These are phyloP conservation scores for Crocodylus rhombifer DNA, from an alignment of 2,797 vertebrate species.

Conservation along the genomic window DNA sequence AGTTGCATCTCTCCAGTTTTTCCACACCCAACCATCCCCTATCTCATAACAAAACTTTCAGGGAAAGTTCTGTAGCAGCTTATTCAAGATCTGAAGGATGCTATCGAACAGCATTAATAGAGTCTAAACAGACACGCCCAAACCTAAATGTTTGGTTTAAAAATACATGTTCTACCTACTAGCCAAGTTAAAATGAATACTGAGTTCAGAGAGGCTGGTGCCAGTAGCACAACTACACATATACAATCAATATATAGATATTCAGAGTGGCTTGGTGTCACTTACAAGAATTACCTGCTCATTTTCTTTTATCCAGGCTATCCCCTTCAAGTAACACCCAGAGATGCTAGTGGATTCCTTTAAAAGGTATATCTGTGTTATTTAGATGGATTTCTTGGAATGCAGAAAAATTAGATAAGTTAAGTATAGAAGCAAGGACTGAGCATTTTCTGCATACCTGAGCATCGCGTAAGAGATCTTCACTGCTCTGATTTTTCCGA, in stretches of 20 bases:
- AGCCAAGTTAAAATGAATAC: accelerated
- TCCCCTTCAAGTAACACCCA: not conserved
- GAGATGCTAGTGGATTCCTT: not conserved
- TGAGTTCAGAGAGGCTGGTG: not conserved
- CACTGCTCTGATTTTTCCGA: conserved; percentile 97
- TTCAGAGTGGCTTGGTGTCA: not conserved
- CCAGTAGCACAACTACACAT: not conserved
- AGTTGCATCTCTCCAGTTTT: not conserved
- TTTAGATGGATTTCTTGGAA: not conserved
- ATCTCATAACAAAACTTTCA: not conserved
- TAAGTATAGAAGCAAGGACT: not conserved
- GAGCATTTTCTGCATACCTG: conserved; percentile 81
- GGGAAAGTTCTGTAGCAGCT: not conserved
- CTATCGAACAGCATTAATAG: not conserved
- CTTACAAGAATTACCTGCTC: not conserved
- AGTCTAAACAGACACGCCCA: not conserved
- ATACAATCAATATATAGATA: not conserved
- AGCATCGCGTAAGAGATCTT: conserved; percentile 92
- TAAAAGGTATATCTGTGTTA: not conserved
- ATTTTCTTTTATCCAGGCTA: not conserved
- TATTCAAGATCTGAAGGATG: not conserved
- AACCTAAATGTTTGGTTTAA: accelerated
- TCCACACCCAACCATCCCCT: not conserved
- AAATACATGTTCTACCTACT: not conserved
- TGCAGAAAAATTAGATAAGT: not conserved